Evolutionary conservation across 2,888 invertebrate genomes (phyloP).

Genomic region (Alcis repandata): DNA sequence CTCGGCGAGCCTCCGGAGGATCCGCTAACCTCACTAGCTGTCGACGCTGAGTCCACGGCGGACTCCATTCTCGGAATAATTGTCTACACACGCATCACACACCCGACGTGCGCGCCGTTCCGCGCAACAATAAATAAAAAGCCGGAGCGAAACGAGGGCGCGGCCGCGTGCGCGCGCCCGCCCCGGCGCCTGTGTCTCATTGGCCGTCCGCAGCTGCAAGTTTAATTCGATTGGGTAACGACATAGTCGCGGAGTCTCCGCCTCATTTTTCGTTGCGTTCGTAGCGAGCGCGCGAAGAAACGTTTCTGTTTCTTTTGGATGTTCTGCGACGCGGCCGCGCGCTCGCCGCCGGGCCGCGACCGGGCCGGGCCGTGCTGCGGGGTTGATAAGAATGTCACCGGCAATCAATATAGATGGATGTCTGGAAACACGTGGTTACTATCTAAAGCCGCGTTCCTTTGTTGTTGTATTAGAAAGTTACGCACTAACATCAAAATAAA

Average conservation of each 20-base stretch:
- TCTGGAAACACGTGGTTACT: slow-evolving; percentile 39
- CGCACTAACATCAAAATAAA: background rate
- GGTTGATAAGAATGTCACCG: slow-evolving; percentile 89
- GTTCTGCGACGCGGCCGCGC: slow-evolving; percentile 80
- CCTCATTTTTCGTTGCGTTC: slow-evolving; percentile 83
- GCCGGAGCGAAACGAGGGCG: slow-evolving; percentile 85
- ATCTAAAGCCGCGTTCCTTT: slow-evolving; percentile 24
- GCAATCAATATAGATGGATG: slow-evolving; percentile 88
- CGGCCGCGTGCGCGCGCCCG: slow-evolving; percentile 84
- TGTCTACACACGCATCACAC: slow-evolving; percentile 85
- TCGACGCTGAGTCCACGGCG: slow-evolving; percentile 87
- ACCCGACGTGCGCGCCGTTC: slow-evolving; percentile 89
- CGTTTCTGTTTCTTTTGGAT: slow-evolving; percentile 88
- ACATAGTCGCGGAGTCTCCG: slow-evolving; percentile 76
- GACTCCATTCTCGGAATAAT: slow-evolving; percentile 81
- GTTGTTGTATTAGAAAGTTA: slow-evolving; percentile 9
- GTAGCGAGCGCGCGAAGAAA: slow-evolving; percentile 84
- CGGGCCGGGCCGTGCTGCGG: slow-evolving; percentile 58
- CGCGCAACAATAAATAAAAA: slow-evolving; percentile 92
- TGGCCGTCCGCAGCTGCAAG: slow-evolving; percentile 71
- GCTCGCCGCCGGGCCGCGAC: slow-evolving; percentile 43
- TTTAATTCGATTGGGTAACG: slow-evolving; percentile 71
- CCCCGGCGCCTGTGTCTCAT: slow-evolving; percentile 74
- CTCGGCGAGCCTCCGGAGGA: slow-evolving; percentile 84
- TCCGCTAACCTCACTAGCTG: slow-evolving; percentile 85